phyloP scores from a whole-genome alignment of 2,888 invertebrate genomes.

The Muschampia staudingeri region DNA sequence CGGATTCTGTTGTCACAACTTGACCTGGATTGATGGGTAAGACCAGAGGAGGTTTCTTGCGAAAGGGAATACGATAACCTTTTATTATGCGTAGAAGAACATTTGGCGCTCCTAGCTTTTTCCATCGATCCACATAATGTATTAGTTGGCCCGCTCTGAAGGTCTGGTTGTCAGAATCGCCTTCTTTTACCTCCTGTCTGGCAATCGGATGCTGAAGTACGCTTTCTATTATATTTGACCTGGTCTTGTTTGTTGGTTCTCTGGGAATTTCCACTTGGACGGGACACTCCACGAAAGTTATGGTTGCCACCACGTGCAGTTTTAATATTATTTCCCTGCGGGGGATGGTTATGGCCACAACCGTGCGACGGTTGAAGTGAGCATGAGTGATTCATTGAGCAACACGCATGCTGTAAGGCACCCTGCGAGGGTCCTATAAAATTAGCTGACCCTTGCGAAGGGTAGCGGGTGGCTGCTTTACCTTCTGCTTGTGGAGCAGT shows the following conservation, averaged over 20 bases:
- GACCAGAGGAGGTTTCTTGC: slow-evolving; percentile 35
- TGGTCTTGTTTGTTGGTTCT: too few relatives aligned
- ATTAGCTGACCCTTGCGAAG: neutral
- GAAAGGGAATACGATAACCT: slow-evolving; percentile 54
- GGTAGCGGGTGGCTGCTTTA: neutral
- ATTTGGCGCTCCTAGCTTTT: slow-evolving; percentile 30
- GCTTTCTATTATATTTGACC: too few relatives aligned
- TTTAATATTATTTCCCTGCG: slow-evolving; percentile 6
- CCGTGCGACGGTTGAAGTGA: slow-evolving; percentile 14
- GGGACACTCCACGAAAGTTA: too few relatives aligned
- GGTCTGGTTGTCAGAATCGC: too few relatives aligned
- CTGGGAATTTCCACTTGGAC: too few relatives aligned
- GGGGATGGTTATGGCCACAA: slow-evolving; percentile 5
- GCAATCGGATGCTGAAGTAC: too few relatives aligned
- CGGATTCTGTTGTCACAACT: neutral
- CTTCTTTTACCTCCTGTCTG: too few relatives aligned
- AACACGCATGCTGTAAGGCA: neutral
- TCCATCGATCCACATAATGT: slow-evolving; percentile 23
- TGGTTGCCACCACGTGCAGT: too few relatives aligned
- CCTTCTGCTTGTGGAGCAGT: neutral
- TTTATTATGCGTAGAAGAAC: slow-evolving; percentile 34
- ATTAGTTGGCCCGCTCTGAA: too few relatives aligned
- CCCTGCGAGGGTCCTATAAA: neutral
- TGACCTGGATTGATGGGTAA: slow-evolving; percentile 21
- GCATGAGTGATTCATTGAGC: neutral